Evolutionary conservation across 2,888 invertebrate species (phyloP).

Genomic region (Nomada ferruginata): DNA sequence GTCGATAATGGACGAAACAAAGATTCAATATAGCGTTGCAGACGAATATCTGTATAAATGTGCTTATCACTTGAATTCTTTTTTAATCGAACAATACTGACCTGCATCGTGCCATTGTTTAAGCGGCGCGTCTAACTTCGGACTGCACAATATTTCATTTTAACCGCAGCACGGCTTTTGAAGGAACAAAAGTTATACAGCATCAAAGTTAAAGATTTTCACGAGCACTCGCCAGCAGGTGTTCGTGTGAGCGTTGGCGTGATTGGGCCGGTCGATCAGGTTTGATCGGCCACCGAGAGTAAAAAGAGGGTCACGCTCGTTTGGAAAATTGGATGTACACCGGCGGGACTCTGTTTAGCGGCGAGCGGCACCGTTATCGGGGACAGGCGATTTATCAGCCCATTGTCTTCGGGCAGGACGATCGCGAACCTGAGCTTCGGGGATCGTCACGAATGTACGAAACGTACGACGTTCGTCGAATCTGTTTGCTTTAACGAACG

Average conservation of each 20-base stretch:
- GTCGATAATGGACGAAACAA: too few relatives aligned
- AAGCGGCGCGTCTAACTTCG: too few relatives aligned
- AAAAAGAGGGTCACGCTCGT: conserved; percentile 30
- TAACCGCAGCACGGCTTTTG: neutral
- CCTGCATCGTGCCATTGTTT: neutral
- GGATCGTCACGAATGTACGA: conserved; percentile 22
- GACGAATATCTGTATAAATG: neutral
- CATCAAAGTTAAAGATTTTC: neutral
- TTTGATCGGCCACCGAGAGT: neutral
- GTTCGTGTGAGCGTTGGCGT: neutral
- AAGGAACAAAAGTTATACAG: neutral
- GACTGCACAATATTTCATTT: neutral
- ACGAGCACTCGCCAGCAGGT: conserved; percentile 21
- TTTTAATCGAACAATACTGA: neutral
- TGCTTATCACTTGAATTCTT: too few relatives aligned
- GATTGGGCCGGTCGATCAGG: neutral
- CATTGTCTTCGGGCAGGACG: conserved; percentile 28
- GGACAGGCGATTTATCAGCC: conserved; percentile 49
- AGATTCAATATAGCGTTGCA: neutral
- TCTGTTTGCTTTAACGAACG: conserved; percentile 15
- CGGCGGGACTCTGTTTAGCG: conserved; percentile 25
- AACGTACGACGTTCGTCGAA: conserved; percentile 4
- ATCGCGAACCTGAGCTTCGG: neutral
- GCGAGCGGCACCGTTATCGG: conserved; percentile 43
- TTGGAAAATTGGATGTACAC: conserved; percentile 40